Evolutionary conservation across 2,113 vertebrate genomes (phyloP).

Genomic region (Blennius ocellaris): DNA sequence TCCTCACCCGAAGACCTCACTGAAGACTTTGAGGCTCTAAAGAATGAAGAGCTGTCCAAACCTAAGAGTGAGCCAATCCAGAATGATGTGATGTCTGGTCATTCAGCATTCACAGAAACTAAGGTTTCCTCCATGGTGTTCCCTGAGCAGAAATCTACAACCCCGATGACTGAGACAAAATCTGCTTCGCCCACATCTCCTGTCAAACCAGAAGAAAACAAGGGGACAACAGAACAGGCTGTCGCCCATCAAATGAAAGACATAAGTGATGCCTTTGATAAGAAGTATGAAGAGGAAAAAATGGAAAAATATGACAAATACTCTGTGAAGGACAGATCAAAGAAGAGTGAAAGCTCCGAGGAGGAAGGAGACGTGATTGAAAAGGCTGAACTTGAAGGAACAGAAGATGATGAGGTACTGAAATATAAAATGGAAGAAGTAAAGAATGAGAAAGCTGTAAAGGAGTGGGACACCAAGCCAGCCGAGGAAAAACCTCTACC

Average conservation of each 20-base stretch:
- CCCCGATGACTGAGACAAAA: slow-evolving; percentile 71
- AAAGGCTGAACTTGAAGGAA: slow-evolving; percentile 93
- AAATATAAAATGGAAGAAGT: slow-evolving; percentile 77
- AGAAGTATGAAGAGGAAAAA: slow-evolving; percentile 83
- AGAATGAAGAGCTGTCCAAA: slow-evolving; percentile 83
- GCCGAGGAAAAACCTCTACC: slow-evolving; percentile 56
- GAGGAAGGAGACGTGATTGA: slow-evolving; percentile 90
- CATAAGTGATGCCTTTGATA: slow-evolving; percentile 73
- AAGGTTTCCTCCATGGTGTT: slow-evolving; percentile 61
- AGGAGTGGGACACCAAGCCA: slow-evolving; percentile 72
- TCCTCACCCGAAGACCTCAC: slow-evolving; percentile 98
- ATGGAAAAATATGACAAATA: slow-evolving; percentile 77
- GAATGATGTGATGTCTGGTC: slow-evolving; percentile 51
- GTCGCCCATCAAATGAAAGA: slow-evolving; percentile 40
- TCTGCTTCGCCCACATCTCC: slow-evolving; percentile 58
- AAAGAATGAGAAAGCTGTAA: slow-evolving; percentile 74
- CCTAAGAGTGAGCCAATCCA: slow-evolving; percentile 48
- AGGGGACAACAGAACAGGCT: slow-evolving; percentile 17
- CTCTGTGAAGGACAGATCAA: slow-evolving; percentile 72
- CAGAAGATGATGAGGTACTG: slow-evolving; percentile 84
- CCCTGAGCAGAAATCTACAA: slow-evolving; percentile 74
- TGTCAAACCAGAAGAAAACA: slow-evolving; percentile 59
- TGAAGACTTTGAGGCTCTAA: slow-evolving; percentile 94
- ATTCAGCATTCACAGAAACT: slow-evolving; percentile 54
- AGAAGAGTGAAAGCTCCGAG: slow-evolving; percentile 85